These are phyloP conservation scores for Eulithis testata DNA, from an alignment of 2,888 invertebrate species.

Conservation along the genomic window DNA sequence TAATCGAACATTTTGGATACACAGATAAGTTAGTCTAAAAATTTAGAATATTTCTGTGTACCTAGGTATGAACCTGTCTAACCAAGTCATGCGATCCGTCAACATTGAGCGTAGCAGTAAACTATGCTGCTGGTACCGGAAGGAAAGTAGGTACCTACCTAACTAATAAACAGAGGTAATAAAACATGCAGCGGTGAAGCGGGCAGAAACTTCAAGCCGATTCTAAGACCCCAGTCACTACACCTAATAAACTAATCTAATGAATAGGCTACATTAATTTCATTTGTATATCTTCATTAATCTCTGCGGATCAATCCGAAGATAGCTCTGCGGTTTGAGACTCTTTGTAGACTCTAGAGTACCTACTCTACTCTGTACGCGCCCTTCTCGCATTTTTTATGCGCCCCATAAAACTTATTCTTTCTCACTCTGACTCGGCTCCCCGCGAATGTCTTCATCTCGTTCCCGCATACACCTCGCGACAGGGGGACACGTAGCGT, in stretches of 20 bases:
- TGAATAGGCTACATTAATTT: conserved; percentile 68
- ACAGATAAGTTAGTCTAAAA: no score
- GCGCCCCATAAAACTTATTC: conserved; percentile 58
- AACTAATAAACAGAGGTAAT: conserved; percentile 22
- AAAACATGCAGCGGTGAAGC: conserved; percentile 37
- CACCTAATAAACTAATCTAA: conserved; percentile 65
- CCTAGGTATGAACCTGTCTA: no score
- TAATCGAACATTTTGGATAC: no score
- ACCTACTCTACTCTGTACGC: conserved; percentile 58
- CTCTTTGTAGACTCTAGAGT: conserved; percentile 35
- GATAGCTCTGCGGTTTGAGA: conserved; percentile 53
- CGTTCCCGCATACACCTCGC: conserved; percentile 61
- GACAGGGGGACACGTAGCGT: conserved; percentile 73
- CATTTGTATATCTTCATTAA: conserved; percentile 63
- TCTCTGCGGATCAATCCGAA: conserved; percentile 66
- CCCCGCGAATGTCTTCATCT: conserved; percentile 45
- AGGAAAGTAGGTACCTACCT: no score
- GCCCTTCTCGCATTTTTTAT: conserved; percentile 75
- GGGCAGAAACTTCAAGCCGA: conserved; percentile 35
- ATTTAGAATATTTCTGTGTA: no score
- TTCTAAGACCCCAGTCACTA: conserved; percentile 65
- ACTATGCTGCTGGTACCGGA: conserved; percentile 25
- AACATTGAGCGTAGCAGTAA: conserved; percentile 7
- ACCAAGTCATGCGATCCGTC: background rate
- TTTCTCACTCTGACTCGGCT: conserved; percentile 49